A percentile compares a stretch with the other conserved stretches of the same genome.
Evolutionary conservation across 2,797 vertebrate genomes (phyloP).

Genomic region (Cheirogaleus major): DNA sequence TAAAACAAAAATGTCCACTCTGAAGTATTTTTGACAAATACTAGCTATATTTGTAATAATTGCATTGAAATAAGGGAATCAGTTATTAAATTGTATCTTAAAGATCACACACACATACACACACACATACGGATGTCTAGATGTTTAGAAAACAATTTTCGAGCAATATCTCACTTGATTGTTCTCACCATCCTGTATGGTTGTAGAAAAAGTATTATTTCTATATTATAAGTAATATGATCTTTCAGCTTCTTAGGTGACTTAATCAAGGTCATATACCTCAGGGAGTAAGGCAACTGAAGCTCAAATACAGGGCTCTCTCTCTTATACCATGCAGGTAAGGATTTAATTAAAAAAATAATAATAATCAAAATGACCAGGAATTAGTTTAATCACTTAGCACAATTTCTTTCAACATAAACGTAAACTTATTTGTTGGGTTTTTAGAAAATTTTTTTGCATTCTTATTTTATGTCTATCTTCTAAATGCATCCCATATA

Average conservation of each 20-base stretch:
- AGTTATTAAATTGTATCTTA: background rate
- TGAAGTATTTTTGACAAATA: background rate
- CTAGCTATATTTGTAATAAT: background rate
- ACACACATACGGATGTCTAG: background rate
- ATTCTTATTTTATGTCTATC: background rate
- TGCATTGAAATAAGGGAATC: background rate
- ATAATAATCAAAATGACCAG: background rate
- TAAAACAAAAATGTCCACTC: background rate
- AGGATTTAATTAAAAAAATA: background rate
- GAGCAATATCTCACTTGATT: background rate
- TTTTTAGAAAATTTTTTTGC: background rate
- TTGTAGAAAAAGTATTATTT: background rate
- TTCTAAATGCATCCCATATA: background rate
- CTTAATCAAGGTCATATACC: background rate
- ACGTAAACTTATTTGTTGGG: background rate
- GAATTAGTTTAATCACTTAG: background rate
- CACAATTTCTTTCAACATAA: background rate
- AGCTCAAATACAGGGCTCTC: background rate
- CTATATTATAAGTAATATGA: background rate
- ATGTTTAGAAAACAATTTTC: slow-evolving; percentile 22
- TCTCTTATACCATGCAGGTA: background rate
- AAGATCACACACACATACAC: background rate
- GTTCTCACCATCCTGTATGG: background rate
- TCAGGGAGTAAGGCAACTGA: background rate
- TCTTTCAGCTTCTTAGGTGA: background rate